Conservation (phyloP, 2,113 vertebrate species). For the Henicopernis longicauda region DNA sequence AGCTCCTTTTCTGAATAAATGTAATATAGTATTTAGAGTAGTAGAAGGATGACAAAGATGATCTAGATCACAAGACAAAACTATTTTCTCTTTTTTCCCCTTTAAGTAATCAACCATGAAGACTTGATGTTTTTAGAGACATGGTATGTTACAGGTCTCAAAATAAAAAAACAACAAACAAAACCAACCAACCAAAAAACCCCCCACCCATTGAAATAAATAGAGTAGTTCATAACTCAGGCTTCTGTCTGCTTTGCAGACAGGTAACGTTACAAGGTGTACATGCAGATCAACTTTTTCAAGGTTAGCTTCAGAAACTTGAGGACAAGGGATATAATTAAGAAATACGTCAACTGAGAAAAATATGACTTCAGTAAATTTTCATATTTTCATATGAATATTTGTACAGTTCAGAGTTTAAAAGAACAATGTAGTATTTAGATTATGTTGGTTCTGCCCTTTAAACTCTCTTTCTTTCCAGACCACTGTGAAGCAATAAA, state of each 20-base stretch:
- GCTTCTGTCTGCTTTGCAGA: background rate
- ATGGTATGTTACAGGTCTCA: background rate
- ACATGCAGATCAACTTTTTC: background rate
- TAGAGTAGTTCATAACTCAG: background rate
- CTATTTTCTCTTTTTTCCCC: background rate
- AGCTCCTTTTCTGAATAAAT: background rate
- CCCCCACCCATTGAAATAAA: background rate
- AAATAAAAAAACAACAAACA: background rate
- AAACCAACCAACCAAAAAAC: background rate
- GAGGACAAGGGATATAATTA: background rate
- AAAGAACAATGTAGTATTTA: background rate
- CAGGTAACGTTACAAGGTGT: background rate
- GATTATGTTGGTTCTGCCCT: background rate
- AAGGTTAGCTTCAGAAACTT: background rate
- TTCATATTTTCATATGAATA: background rate
- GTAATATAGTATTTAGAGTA: background rate
- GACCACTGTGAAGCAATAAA: background rate
- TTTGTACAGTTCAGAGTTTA: background rate
- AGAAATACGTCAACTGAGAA: background rate
- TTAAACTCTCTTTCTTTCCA: background rate
- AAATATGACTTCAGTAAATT: background rate
- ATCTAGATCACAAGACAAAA: background rate
- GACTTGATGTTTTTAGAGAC: background rate
- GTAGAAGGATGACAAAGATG: background rate
- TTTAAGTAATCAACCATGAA: background rate